Conservation (phyloP, 1,140 invertebrate species). For the Sesamia nonagrioides region DNA sequence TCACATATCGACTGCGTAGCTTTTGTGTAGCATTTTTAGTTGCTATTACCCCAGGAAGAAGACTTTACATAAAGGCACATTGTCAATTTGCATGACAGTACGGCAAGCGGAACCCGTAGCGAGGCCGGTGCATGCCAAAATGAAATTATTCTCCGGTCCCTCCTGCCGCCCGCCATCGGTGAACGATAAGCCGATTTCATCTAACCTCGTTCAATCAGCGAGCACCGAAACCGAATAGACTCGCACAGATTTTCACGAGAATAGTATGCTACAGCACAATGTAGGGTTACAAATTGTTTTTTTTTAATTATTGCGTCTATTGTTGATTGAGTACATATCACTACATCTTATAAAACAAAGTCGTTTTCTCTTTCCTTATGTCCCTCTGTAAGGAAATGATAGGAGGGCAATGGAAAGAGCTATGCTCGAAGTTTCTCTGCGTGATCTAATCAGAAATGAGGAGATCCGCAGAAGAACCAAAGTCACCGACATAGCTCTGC, state of each 20-base stretch:
- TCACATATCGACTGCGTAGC: not conserved
- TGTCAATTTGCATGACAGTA: constrained; percentile 63
- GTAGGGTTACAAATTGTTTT: not conserved
- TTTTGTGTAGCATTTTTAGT: not conserved
- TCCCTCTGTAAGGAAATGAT: no score
- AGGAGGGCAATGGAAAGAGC: no score
- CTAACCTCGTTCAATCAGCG: constrained; percentile 81
- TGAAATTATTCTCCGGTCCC: constrained; percentile 71
- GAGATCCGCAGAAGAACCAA: no score
- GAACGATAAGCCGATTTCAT: constrained; percentile 79
- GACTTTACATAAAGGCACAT: constrained; percentile 50
- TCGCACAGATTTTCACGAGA: constrained; percentile 54
- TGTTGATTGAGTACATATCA: no score
- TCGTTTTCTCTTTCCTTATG: no score
- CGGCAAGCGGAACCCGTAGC: constrained; percentile 15
- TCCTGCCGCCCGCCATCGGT: constrained; percentile 60
- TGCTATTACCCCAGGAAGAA: constrained; percentile 14
- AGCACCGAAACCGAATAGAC: constrained; percentile 50
- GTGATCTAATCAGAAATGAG: no score
- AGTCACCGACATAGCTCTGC: no score
- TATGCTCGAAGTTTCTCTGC: no score
- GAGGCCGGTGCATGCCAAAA: constrained; percentile 63
- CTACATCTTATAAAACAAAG: no score
- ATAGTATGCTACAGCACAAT: constrained; percentile 12
- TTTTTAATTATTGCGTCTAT: not conserved